Evolutionary conservation across 1,140 invertebrate species (phyloP), one percentile per base, ranked within the genome.

Genomic region (Zaprionus gabonicus): DNA sequence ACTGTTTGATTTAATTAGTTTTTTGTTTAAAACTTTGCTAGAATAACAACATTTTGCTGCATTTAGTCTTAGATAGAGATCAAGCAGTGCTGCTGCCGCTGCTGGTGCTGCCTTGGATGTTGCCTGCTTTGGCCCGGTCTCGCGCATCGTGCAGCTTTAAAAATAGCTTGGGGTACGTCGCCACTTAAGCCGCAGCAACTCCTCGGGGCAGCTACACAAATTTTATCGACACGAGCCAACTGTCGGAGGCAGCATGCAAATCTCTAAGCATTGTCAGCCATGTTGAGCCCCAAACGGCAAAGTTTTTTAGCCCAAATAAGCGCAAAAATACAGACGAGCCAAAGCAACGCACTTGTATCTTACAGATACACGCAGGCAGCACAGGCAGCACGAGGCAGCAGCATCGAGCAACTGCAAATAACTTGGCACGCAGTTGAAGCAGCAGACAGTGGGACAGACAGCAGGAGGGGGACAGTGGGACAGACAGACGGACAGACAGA

Each of bases 141-240:
- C 31, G 31, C 31, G 80, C 69, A 44, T 17, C 80, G 78, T 79
- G 67, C 76, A 53, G 63, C 81, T 70, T 64, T 75, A 88, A 60
- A 87, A 88, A 87, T 87, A 87, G 83, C 83, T 78, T 64, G 77
- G 68, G 65, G 82, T 79, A 71, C 82, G 72, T 78, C 63, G 83
- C 80, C 82, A 90, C 85, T 91, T 90, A 90, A 90, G 81, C 86
- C 85, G 62, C 71, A 58, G 67, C 76, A 68, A 31, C 31, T 34
- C 31, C 41, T n/a, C 62, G 67, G 60, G 53, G 71, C 75, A 79
- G 41, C 82, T 51, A 68, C 78, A 90, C 78, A 90, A 90, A 83
- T 91, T 90, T 85, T 90, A 90, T 90, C 86, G 85, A 90, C 84
- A 88, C 84, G 84, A 90, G 85, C 84, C 84, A 88, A 88, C 84